These are phyloP conservation scores for Pluvialis apricaria DNA, from an alignment of 2,113 vertebrate genomes.

Conservation along the genomic window DNA sequence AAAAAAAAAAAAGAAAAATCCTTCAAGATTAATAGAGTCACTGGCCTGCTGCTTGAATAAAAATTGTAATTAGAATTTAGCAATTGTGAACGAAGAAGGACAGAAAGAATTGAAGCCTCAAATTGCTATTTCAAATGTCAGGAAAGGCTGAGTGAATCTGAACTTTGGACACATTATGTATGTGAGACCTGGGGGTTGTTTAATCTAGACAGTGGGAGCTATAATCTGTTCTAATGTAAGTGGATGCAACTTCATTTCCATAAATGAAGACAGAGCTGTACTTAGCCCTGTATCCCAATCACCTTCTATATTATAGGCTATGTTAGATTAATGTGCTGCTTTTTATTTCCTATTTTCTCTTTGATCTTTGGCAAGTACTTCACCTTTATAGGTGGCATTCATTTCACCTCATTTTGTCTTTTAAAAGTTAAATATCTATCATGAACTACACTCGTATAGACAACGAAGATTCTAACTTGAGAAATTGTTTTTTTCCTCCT, in stretches of 20 bases:
- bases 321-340: not conserved
- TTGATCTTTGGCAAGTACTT: not conserved
- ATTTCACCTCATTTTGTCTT: not conserved
- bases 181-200: not conserved
- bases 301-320: not conserved
- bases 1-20: not conserved
- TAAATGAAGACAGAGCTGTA: not conserved
- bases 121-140: not conserved
- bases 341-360: not conserved
- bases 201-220: not conserved
- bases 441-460: not conserved
- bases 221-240: not conserved
- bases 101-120: not conserved
- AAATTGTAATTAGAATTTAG: not conserved
- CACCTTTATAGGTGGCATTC: not conserved
- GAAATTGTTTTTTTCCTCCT: not conserved
- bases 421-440: not conserved
- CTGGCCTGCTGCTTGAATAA: not conserved
- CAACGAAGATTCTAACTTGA: not conserved
- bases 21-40: not conserved
- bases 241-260: not conserved
- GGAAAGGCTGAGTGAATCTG: not conserved
- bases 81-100: not conserved
- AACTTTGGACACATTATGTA: not conserved
- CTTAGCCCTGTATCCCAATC: not conserved